A percentile compares a stretch with the other conserved stretches of the same genome.
These are phyloP conservation scores for Leptobrachium ailaonicum DNA, from an alignment of 2,113 vertebrate genomes.

Conservation along the genomic window DNA sequence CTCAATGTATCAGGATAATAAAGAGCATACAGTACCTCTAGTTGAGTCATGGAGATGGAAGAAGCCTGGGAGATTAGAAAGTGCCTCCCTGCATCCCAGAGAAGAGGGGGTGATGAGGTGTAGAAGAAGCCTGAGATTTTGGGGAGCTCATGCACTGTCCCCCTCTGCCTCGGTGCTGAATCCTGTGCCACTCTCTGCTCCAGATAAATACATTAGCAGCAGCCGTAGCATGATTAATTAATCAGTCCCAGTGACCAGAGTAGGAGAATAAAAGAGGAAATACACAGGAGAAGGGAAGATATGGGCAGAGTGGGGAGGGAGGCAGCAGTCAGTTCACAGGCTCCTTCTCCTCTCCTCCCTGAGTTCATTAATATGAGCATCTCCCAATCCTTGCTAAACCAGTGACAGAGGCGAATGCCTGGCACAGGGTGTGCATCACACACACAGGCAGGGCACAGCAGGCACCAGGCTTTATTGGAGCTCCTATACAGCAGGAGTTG, in stretches of 20 bases:
- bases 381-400: not conserved
- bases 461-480: conserved; percentile 15
- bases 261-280: conserved; percentile 4
- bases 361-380: conserved; percentile 40
- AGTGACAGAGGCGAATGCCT: not conserved
- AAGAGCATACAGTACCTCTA: conserved; percentile 55
- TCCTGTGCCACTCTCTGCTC: conserved; percentile 56
- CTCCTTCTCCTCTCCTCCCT: conserved; percentile 23
- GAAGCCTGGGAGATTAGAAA: not conserved
- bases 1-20: not conserved
- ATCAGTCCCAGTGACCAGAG: conserved; percentile 59
- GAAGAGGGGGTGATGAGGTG: not conserved
- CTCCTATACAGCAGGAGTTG: conserved; percentile 32
- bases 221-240: conserved; percentile 73
- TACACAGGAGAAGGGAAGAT: not conserved
- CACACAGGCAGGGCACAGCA: not conserved
- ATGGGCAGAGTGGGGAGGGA: conserved; percentile 2
- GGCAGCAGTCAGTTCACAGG: conserved; percentile 14
- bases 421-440: not conserved
- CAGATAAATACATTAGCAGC: conserved; percentile 57
- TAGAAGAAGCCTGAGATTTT: conserved; percentile 1
- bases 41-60: conserved; percentile 54
- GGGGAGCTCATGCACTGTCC: conserved; percentile 56
- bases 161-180: conserved; percentile 54
- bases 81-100: conserved; percentile 10